Conservation (phyloP, 1,140 invertebrate genomes). For the Thaumatotibia leucotreta region DNA sequence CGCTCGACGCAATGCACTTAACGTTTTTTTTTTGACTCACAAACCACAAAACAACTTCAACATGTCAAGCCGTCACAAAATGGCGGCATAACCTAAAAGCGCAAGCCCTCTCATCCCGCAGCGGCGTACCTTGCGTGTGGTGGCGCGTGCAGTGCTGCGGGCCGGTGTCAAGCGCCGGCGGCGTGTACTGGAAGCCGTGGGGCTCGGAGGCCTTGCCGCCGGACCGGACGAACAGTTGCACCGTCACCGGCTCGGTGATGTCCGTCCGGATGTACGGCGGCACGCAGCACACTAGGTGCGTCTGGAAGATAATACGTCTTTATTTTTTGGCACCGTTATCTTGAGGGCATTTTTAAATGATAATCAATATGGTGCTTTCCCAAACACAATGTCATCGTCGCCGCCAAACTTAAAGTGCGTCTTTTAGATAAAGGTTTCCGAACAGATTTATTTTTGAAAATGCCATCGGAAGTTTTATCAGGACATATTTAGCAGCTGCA, state of each 20-base stretch:
- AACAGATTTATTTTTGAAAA: too few relatives aligned
- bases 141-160: conserved; percentile 59
- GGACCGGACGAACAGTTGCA: conserved; percentile 89
- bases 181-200: conserved; percentile 90
- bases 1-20: too few relatives aligned
- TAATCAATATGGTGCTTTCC: too few relatives aligned
- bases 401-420: too few relatives aligned
- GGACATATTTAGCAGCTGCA: too few relatives aligned
- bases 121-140: conserved; percentile 43
- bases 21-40: too few relatives aligned
- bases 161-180: conserved; percentile 50
- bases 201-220: conserved; percentile 93
- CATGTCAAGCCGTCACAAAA: neutral
- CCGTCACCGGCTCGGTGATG: conserved; percentile 82
- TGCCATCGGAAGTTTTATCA: too few relatives aligned
- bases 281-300: conserved; percentile 94
- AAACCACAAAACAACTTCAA: neutral
- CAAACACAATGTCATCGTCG: too few relatives aligned
- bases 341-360: too few relatives aligned
- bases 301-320: too few relatives aligned
- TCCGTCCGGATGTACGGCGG: conserved; percentile 85
- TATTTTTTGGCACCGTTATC: too few relatives aligned
- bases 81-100: conserved; percentile 7
- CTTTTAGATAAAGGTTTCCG: too few relatives aligned
- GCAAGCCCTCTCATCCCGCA: neutral